Evolutionary conservation across 2,888 invertebrate species (phyloP), one percentile per base, ranked within the genome.

Genomic region (Parasteatoda lunata): DNA sequence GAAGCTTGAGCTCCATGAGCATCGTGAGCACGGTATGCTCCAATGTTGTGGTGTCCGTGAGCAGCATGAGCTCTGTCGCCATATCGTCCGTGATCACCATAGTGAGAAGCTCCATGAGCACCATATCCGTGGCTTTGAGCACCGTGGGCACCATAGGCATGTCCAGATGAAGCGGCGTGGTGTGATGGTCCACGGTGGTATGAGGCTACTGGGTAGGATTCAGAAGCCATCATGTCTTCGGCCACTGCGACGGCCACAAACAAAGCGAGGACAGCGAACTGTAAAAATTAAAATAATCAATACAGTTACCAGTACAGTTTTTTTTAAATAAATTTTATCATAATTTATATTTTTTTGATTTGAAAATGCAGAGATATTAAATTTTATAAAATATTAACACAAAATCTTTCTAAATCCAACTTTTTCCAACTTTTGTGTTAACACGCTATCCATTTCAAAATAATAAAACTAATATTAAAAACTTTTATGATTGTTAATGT

Each of bases 61-160:
- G 84, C 84, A n/a, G 84, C 88, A 13, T 88, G 78, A 30, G 70
- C 84, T 4, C 82, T 69, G 79, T 85, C 82, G 7, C 68, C 85
- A 47, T 88, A 85, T 64, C 75, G 82, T 49, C 88, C 88, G 79
- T 88, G 88, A 68, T 88, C 88, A 52, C 88, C 88, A 49, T 88
- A 83, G 78, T 76, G 9, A 48, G 75, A 77, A 11, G 15, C 45
- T 73, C 84, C 88, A 51, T 85, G 66, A 51, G 84, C 85, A 4
- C 85, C 85, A n/a, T 88, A 79, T 66, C 82, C 88, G 30, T 49
- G 45, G 69, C 69, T 79, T 11, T 66, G 69, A 51, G 71, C 72
- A 66, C 84, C 82, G 49, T 88, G 81, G 65, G 78, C 88, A 51
- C 85, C 85, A 70, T 88, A 84, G 52, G 80, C 84, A 13, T 84